Base-by-base conservation (phyloP, 1,140 invertebrate genomes). In the Drosophila auraria region DNA sequence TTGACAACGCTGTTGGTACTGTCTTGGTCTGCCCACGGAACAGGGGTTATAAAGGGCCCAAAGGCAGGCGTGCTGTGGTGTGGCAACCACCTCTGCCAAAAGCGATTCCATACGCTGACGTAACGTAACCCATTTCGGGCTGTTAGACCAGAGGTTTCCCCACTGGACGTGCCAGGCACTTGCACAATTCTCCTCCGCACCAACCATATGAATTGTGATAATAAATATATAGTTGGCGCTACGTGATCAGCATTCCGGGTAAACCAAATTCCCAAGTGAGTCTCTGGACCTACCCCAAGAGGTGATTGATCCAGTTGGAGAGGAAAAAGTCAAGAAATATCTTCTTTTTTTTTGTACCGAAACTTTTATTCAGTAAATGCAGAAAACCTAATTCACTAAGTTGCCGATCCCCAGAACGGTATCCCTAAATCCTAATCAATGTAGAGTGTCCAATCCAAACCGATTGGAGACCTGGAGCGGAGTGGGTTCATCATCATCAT, bases 331-430 rank as follows among this genome's bases (percentile, higher is more conserved):
- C 20, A 38, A 56, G 23, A 59, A 30, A 27, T 30, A 14, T 15
- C 0, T 54, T 20, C 4, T 27, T 36, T 82, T 80, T 79, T 92
- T 90, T 91, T 91, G 89, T 92, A 92, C 91, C 91, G 91, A 92
- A 92, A 80, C 82, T 83, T 92, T 92, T 92, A 92, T 92, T 92
- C 91, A 91, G 91, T 92, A 91, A 80, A 92, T 92, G 91, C 91
- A 91, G 23, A 69, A 17, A 69, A 68, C 70, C 50, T 77, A 74
- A 72, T 78, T 80, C 62, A 72, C 70, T 87, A 81, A 81, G 64
- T 79, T 79, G 66, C 68, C 60, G 61, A 79, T 81, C 51, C 71
- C 82, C 81, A 79, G 72, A 78, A 82, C 78, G 82, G 73, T 79
- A 76, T 79, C 79, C 79, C 62, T 57, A 58, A 68, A 61, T 30